Evolutionary conservation across 2,797 vertebrate species (phyloP), one percentile per base, ranked within the genome.

Genomic region (Rhyacichthys aspro): DNA sequence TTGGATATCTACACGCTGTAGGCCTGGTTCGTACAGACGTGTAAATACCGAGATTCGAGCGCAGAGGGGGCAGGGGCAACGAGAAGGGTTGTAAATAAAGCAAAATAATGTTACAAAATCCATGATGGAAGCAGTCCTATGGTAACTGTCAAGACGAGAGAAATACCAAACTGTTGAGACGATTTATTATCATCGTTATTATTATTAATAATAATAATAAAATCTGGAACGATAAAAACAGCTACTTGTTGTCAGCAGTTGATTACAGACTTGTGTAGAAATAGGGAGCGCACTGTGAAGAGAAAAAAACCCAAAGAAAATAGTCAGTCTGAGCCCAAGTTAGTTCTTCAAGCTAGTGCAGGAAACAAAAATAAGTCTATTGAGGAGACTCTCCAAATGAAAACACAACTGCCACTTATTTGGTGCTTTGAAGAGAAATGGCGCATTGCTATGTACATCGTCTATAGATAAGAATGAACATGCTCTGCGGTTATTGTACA

Each of bases 211-310:
- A 59, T 68, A 63, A 68, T 77, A 72, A 74, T 79, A 62, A 82
- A 83, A 74, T 76, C 72, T 77, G 71, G 78, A 87, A 84, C 78
- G 43, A 74, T 78, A 84, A 79, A 82, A 89, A 88, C 91, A 89
- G 92, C 89, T 92, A 88, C 81, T 81, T 76, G 76, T 85, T 84
- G 86, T 91, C 85, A 86, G 89, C 90, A 90, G 81, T 90, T 86
- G 86, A 90, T 87, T 88, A 92, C 88, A 89, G 89, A 90, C 79
- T 88, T 90, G 67, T 76, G 86, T 90, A 89, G 89, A 90, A 85
- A 88, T 66, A 77, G 83, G 84, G 75, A 90, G 88, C 59, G 62
- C 64, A 72, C 67, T 78, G 78, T 60, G 28, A 71, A 54, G 59
- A 65, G 42, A 66, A 36, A 37, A 59, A 28, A 62, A 64, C 43